These are phyloP conservation scores for Limnephilus rhombicus DNA, from an alignment of 2,888 invertebrate species.

Conservation along the genomic window DNA sequence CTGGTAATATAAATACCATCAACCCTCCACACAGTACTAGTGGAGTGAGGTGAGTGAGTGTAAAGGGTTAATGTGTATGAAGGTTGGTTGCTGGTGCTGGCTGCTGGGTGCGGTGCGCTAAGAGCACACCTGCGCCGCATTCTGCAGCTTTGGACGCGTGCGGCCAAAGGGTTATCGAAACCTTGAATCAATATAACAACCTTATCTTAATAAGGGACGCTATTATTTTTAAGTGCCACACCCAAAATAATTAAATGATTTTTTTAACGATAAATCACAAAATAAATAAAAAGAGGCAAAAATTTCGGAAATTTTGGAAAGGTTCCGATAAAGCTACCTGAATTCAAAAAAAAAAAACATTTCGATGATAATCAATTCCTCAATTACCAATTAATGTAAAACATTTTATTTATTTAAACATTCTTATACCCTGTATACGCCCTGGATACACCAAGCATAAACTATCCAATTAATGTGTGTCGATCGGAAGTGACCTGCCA, in stretches of 20 bases:
- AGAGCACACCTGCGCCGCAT: conserved; percentile 29
- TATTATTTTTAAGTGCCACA: not conserved
- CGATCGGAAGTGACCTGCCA: too few relatives aligned
- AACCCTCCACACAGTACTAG: not conserved
- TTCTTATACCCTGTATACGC: too few relatives aligned
- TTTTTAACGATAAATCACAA: not conserved
- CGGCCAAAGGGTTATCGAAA: conserved; percentile 22
- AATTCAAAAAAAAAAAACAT: too few relatives aligned
- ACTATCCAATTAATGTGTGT: too few relatives aligned
- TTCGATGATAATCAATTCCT: too few relatives aligned
- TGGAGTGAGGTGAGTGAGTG: not conserved
- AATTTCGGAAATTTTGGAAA: too few relatives aligned
- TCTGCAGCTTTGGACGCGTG: not conserved
- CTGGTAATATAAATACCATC: too few relatives aligned
- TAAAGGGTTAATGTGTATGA: not conserved
- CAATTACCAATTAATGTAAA: too few relatives aligned
- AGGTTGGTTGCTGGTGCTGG: not conserved
- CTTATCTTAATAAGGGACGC: not conserved
- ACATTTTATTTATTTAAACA: too few relatives aligned
- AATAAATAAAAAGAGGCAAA: too few relatives aligned
- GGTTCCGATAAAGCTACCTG: too few relatives aligned
- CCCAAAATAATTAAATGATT: not conserved
- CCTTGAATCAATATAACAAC: not conserved
- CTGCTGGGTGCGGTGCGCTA: not conserved
- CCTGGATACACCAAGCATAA: too few relatives aligned